Base-by-base conservation (phyloP, 2,113 vertebrate genomes). In the Gobio gobio region DNA sequence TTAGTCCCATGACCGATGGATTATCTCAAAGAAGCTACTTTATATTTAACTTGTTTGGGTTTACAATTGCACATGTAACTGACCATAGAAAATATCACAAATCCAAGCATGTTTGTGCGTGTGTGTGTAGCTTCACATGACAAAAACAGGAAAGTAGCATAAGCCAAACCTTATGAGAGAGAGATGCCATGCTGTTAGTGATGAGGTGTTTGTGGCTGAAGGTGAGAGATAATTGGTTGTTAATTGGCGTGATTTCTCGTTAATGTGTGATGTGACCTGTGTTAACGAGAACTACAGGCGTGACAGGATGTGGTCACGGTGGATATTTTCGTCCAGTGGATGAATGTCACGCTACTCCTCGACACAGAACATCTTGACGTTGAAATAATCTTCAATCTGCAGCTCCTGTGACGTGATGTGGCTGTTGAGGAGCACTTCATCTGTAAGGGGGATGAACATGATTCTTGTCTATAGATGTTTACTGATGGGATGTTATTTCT, bases 211-310 rank as follows among this genome's bases (percentile, higher is more conserved):
- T 36, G 20, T 56, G 51, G 75, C 76, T 78, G 45, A 68, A 68
- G 78, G 45, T 22, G 78, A 68, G 3, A 20, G 78, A 64, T 81
- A 68, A 68, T 81, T 33, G 45, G 3, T 0, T 81, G 61, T 81
- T 79, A 68, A 81, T 81, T 51, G 58, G 40, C n/a, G n/a, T 79
- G 40, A 45, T n/a, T 43, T 68, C 18, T 68, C 3, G 5, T 81
- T 81, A 81, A 81, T 49, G 61, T 68, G 66, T 29, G 68, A 59
- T 75, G 58, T 56, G 86, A 84, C 76, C 86, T 74, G 66, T 73
- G 68, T 51, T 54, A 81, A 81, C 45, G 16, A 66, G 45, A 51
- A 20, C 47, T 54, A 49, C 78, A 68, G 78, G 45, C 63, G 18
- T 51, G 78, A 81, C 78, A 8, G 54, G 36, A 61, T 43, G 5